Evolutionary conservation across 1,140 invertebrate species (phyloP), one percentile per base, ranked within the genome.

Genomic region (Penaeus chinensis): DNA sequence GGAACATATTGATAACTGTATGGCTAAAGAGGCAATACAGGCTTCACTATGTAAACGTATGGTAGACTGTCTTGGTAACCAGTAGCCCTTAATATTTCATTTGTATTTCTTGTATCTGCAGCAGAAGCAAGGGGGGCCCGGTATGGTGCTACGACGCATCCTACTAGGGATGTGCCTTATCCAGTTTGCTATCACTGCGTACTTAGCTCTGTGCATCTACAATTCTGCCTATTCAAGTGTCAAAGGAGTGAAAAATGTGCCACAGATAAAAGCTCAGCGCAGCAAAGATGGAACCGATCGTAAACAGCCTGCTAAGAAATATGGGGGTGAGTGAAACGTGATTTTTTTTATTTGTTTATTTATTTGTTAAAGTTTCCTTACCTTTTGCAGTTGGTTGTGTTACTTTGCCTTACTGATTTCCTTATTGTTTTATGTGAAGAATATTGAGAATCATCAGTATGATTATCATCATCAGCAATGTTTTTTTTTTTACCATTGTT

Each of bases 161-260:
- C 77, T 85, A 22, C 60, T 85, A 18, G 71, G 32, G 24, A 77
- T 85, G 32, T 85, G 84, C 42, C 42, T 85, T 66, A 80, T 85
- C 24, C 84, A 85, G 32, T 76, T 85, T 24, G 63, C 79, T n/a
- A 79, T 85, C 11, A 85, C 84, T 47, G 77, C 32, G 16, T 85
- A 79, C 63, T 63, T 85, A 19, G 84, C 84, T 24, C 63, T 79
- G 37, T 85, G 84, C 62, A 85, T 85, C 76, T 85, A 66, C 84
- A 85, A 85, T 66, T 85, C 84, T 27, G 84, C 84, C 61, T 85
- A 54, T 66, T 85, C 84, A 60, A 54, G 76, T 37, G 76, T 85
- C 27, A 85, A 66, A 27, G 77, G 61, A 4, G 54, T 85, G 19
- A 66, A 80, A 42, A 85, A 42, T 20, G 60, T 85, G 13, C 84